Percentiles rank a stretch among this genome's conserved stretches.
Evolutionary conservation across 1,140 invertebrate species (phyloP).

Genomic region (Metopolophium dirhodum): DNA sequence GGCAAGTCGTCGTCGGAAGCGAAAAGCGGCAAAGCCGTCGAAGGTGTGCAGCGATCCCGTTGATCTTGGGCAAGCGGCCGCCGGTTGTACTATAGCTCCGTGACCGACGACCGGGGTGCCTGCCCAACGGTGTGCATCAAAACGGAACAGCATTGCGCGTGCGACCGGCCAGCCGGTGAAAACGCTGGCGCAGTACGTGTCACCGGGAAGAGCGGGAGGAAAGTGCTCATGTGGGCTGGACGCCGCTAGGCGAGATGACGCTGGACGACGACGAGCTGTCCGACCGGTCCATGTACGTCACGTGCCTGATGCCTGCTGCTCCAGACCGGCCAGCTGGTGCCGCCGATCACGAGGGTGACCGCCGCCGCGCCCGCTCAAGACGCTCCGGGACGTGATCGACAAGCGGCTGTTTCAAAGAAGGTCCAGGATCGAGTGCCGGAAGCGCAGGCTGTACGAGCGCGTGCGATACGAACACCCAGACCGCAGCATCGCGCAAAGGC

Average conservation of each 20-base stretch:
- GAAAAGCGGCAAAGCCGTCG: neutral
- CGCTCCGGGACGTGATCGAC: slow-evolving; percentile 39
- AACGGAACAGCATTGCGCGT: neutral
- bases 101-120: slow-evolving; percentile 17
- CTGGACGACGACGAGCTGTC: slow-evolving; percentile 35
- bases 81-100: neutral
- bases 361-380: neutral
- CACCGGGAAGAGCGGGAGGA: slow-evolving; percentile 12
- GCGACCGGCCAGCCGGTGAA: neutral
- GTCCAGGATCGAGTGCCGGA: slow-evolving; percentile 21
- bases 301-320: slow-evolving; percentile 26
- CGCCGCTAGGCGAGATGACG: neutral
- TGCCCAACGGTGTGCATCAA: slow-evolving; percentile 14
- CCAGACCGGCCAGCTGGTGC: neutral
- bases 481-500: neutral
- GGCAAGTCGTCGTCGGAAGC: neutral
- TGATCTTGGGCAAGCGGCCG: neutral
- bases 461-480: neutral
- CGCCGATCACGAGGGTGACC: neutral
- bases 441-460: neutral
- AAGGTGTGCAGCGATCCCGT: neutral
- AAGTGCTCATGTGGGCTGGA: slow-evolving; percentile 11
- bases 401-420: slow-evolving; percentile 16
- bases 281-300: neutral
- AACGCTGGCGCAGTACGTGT: neutral